A percentile compares a stretch with the other conserved stretches of the same genome.
These are phyloP conservation scores for Brachylomia viminalis DNA, from an alignment of 2,888 invertebrate species.

Conservation along the genomic window DNA sequence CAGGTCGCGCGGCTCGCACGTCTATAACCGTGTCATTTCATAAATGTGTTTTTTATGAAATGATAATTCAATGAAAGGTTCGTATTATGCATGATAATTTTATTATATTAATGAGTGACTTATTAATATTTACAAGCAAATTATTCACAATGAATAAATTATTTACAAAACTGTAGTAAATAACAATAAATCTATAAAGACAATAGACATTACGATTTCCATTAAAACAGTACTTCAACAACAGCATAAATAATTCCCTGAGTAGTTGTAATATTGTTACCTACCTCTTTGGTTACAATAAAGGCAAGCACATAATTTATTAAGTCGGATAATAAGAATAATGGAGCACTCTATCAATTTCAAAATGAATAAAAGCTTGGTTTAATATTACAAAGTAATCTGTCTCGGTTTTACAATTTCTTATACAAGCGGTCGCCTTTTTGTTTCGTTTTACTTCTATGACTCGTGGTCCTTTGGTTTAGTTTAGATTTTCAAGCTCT, in stretches of 20 bases:
- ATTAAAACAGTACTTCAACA: not conserved
- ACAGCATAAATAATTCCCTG: constrained; percentile 10
- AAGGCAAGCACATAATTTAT: constrained; percentile 44
- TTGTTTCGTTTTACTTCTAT: constrained; percentile 19
- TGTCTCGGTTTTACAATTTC: constrained; percentile 48
- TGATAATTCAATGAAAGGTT: not conserved
- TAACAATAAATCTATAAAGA: constrained; percentile 4
- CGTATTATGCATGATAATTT: not conserved
- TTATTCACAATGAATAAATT: not conserved
- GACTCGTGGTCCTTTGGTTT: not conserved
- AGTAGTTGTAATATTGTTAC: not conserved
- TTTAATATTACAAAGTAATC: constrained; percentile 38
- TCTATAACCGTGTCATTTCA: too few relatives aligned
- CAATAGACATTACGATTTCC: not conserved
- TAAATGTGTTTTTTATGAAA: too few relatives aligned
- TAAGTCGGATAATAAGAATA: constrained; percentile 42
- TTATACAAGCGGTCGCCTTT: constrained; percentile 10
- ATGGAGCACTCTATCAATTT: constrained; percentile 52
- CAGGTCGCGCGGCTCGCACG: too few relatives aligned
- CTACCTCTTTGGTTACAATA: constrained; percentile 33
- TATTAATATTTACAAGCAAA: constrained; percentile 4
- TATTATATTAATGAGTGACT: not conserved
- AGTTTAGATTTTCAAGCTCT: not conserved
- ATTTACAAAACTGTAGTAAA: not conserved
- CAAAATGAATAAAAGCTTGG: constrained; percentile 48